Base-by-base conservation (phyloP, 2,113 vertebrate species). In the Cyphomyrus plagiostoma region DNA sequence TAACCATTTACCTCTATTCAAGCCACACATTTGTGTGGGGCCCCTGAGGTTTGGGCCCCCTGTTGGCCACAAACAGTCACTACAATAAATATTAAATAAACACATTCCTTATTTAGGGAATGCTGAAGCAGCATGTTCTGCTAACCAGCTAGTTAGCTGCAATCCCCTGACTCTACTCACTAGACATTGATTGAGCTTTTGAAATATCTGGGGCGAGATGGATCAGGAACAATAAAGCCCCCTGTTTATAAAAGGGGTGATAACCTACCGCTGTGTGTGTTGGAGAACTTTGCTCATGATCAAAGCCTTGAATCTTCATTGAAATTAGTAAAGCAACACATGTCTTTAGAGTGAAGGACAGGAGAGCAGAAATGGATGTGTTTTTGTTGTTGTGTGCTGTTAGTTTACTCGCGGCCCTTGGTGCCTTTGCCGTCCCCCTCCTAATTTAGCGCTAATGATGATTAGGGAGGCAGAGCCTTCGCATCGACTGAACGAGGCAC, bases 391-490 rank as follows among this genome's bases (percentile, higher is more conserved):
- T 90, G 86, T 70, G 21, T 90, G 89, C 88, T 80, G 85, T 91
- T 91, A 89, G 87, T 91, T 89, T 90, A 90, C 89, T 83, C 83
- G 66, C 11, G 53, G 77, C 85, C 62, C 87, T 80, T 11, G 48
- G 9, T 8, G 35, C n/a, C 42, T 35, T 77, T 42, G 30, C 26
- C 48, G 19, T 15, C 30, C 48, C 90, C 89, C 88, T 88, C 77
- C 88, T 91, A 90, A 91, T 91, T 90, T 90, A 91, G 89, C 84
- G 56, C 87, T 92, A 91, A 92, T 91, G 87, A 87, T 91, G 91
- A 86, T 80, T 89, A 91, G 82, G 86, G 85, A 84, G 88, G 88
- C 91, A 90, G 89, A 87, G 89, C 89, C 49, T 62, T 48, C 87
- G 66, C 91, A 90, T 91, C 90, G 91, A 58, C 80, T 86, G 89